These are phyloP conservation scores for Melikaiella ostensackeni DNA, from an alignment of 2,888 invertebrate species.

Conservation along the genomic window DNA sequence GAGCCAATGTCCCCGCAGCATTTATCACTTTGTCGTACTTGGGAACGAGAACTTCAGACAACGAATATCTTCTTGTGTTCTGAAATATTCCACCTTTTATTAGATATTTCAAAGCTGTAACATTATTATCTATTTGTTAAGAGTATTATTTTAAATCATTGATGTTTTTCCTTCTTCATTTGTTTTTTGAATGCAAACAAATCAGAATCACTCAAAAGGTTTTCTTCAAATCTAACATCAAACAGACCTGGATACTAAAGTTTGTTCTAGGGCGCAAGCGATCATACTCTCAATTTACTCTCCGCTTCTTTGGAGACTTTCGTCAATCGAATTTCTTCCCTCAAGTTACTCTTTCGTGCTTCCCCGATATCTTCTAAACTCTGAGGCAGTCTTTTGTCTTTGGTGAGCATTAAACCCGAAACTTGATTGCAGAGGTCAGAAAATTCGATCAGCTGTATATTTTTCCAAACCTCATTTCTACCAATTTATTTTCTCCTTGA, in stretches of 20 bases:
- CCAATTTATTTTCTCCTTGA: neutral
- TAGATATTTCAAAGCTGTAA: no score
- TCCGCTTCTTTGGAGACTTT: neutral
- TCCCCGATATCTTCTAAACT: neutral
- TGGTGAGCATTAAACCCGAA: neutral
- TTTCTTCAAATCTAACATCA: neutral
- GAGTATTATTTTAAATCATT: neutral
- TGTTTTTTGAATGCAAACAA: neutral
- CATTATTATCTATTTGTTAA: neutral
- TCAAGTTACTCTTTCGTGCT: neutral
- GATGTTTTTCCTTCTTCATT: no score
- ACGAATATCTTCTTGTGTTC: neutral
- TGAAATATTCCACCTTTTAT: neutral
- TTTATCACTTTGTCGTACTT: constrained; percentile 1
- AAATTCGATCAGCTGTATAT: neutral
- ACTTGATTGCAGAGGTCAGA: constrained; percentile 5
- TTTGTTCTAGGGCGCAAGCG: neutral
- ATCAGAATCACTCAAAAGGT: neutral
- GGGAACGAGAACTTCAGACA: neutral
- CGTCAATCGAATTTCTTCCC: constrained; percentile 17
- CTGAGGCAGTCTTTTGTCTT: neutral
- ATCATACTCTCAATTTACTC: neutral
- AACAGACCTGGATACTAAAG: neutral
- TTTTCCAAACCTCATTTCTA: neutral
- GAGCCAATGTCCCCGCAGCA: neutral